Base-by-base conservation (phyloP, 2,113 vertebrate species). In the Nannospalax galili region DNA sequence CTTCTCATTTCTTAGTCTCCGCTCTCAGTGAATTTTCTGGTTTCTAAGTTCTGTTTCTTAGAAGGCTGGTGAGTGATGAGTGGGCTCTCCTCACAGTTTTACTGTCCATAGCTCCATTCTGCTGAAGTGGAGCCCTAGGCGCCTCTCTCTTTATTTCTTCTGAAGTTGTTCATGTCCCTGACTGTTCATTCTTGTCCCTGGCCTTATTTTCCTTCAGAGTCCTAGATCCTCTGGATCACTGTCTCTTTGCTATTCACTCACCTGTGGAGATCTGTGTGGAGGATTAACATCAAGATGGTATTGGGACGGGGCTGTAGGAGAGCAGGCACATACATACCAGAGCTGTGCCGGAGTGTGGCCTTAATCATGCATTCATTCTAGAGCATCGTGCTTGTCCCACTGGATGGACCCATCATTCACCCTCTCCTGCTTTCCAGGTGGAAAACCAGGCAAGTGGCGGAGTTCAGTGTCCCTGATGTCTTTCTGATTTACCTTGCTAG, bases 371-470 rank as follows among this genome's bases (percentile, higher is more conserved):
- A 20, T 16, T 7, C 10, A 3, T 48, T 48, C 17, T 65, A 65
- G 19, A 37, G 2, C 22, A 7, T 35, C 5, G 28, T 28, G 5
- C 56, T 1, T 11, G 5, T 52, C 40, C 2, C 19, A 1, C 0
- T 15, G 22, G 24, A 15, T 2, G 15, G 62, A 32, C 24, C 30
- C 69, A 45, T 3, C 2, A 9, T 74, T 58, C 10, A 32, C 69
- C 15, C 3, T 60, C 52, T 24, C 16, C 37, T 67, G 30, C 7
- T 19, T 20, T 58, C 16, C 69, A 69, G 48, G 48, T 73, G 17
- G 26, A 9, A 32, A 60, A n/a, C 30, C 12, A 17, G 79, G 58
- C 15, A n/a, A 40, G 26, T 32, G 11, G 85, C 42, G 65, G n/a
- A 26, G 16, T 24, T 9, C 80, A 26, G 67, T 17, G 45, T 32